These are phyloP conservation scores for Crenuchus spilurus DNA, from an alignment of 2,797 vertebrate species.

Conservation along the genomic window DNA sequence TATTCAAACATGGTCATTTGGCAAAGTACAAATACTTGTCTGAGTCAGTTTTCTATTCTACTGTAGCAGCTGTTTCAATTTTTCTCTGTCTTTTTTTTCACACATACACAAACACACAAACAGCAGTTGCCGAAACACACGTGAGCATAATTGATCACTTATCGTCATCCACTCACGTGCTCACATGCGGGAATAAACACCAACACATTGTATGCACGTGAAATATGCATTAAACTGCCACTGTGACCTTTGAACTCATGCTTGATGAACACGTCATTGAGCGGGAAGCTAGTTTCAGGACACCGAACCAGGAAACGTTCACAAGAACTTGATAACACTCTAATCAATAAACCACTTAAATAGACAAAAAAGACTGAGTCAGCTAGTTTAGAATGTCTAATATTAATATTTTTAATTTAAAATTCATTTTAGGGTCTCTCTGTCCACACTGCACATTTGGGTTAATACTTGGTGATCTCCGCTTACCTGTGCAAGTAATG, in stretches of 20 bases:
- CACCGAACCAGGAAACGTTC: not conserved
- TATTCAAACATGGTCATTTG: not conserved
- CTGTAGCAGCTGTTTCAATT: constrained; percentile 50
- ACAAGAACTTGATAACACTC: not conserved
- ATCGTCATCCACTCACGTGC: not conserved
- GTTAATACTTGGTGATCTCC: too few species aligned
- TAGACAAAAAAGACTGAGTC: too few species aligned
- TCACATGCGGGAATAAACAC: not conserved
- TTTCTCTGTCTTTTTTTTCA: too few species aligned
- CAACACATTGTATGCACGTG: not conserved
- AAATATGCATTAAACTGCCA: not conserved
- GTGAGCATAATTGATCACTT: not conserved
- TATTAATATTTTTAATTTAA: too few species aligned
- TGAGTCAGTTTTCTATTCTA: constrained; percentile 74
- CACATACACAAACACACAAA: not conserved
- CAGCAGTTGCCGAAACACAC: not conserved
- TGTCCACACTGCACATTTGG: too few species aligned
- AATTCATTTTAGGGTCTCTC: too few species aligned
- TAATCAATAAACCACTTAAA: not conserved
- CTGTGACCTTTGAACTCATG: not conserved
- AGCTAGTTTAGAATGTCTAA: too few species aligned
- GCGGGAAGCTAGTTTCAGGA: not conserved
- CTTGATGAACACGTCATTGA: not conserved
- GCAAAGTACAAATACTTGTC: constrained; percentile 44
- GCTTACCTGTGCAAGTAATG: too few species aligned